A percentile compares a stretch with the other conserved stretches of the same genome.
Evolutionary conservation across 2,113 vertebrate species (phyloP).

Genomic region (Crocuta crocuta): DNA sequence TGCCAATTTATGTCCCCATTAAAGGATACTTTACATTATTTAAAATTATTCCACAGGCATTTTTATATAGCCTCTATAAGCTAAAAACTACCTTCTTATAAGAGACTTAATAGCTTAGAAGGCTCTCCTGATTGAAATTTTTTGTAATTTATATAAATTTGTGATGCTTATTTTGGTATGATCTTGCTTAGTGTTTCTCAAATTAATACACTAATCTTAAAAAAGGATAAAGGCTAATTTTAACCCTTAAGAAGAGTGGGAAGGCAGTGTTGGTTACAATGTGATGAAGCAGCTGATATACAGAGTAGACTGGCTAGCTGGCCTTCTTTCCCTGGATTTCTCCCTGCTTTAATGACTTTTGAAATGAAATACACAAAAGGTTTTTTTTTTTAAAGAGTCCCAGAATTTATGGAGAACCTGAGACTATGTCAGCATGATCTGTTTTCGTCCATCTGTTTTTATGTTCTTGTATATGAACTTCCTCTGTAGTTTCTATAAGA

Average conservation of each 20-base stretch:
- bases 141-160: not conserved
- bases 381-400: not conserved
- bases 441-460: not conserved
- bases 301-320: not conserved
- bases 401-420: not conserved
- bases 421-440: not conserved
- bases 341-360: not conserved
- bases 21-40: not conserved
- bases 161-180: not conserved
- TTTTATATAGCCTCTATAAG: not conserved
- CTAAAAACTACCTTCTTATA: not conserved
- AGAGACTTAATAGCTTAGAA: constrained; percentile 29
- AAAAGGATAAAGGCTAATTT: not conserved
- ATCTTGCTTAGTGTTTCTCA: not conserved
- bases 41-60: not conserved
- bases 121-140: not conserved
- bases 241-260: not conserved
- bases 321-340: not conserved
- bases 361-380: not conserved
- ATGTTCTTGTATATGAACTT: not conserved
- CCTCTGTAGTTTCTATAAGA: not conserved
- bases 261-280: not conserved
- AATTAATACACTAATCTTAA: not conserved
- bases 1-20: not conserved
- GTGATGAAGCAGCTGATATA: not conserved